Evolutionary conservation across 2,888 invertebrate genomes (phyloP).

Genomic region (Drosophila suboccidentalis): DNA sequence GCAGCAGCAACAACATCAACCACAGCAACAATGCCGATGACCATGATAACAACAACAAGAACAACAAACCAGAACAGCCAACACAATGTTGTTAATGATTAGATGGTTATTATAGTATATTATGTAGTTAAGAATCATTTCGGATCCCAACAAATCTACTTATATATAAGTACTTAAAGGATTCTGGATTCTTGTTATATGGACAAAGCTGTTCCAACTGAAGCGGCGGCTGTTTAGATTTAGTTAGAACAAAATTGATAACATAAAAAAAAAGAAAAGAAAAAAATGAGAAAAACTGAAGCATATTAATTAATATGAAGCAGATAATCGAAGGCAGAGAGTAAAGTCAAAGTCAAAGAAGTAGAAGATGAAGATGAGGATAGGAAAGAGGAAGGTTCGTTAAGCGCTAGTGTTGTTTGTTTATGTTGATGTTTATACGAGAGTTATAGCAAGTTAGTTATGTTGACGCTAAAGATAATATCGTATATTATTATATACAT

Average conservation of each 20-base stretch:
- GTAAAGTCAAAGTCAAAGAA: background rate
- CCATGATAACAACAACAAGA: conserved; percentile 9
- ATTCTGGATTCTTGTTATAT: conserved; percentile 28
- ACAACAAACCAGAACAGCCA: conserved; percentile 19
- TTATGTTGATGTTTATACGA: conserved; percentile 78
- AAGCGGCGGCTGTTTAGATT: conserved; percentile 74
- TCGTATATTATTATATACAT: conserved; percentile 43
- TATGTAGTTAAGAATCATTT: conserved; percentile 16
- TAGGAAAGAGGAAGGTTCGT: conserved; percentile 52
- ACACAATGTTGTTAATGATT: conserved; percentile 34
- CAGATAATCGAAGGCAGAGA: conserved; percentile 8
- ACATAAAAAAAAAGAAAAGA: conserved; percentile 18
- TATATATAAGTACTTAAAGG: conserved; percentile 10
- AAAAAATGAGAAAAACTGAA: conserved; percentile 2
- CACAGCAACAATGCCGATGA: conserved; percentile 5
- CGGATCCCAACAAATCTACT: background rate
- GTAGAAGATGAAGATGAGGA: background rate
- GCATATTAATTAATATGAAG: conserved; percentile 36
- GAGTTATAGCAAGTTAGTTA: conserved; percentile 78
- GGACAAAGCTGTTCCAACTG: conserved; percentile 28
- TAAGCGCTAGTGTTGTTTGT: conserved; percentile 77
- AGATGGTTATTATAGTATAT: conserved; percentile 22
- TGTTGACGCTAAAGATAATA: conserved; percentile 73
- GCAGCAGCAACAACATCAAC: conserved; percentile 12
- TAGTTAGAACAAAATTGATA: conserved; percentile 76